Conservation (phyloP, 2,113 vertebrate genomes). For the Lamprologus sp. region DNA sequence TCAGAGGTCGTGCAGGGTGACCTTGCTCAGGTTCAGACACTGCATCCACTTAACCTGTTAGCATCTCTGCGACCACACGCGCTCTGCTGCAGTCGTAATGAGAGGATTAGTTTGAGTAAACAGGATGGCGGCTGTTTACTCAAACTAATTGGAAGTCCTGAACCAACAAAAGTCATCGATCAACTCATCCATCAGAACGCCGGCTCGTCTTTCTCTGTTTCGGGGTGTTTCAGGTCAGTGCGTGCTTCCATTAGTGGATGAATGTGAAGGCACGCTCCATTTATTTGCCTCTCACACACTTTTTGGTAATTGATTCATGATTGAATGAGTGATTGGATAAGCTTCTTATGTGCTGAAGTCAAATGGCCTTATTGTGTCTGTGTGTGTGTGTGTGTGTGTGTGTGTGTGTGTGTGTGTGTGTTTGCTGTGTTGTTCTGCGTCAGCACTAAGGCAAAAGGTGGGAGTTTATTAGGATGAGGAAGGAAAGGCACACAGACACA, state of each 20-base stretch:
- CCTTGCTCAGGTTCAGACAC: neutral
- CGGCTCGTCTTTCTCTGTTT: neutral
- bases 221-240: neutral
- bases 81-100: neutral
- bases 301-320: neutral
- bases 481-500: neutral
- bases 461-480: neutral
- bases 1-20: conserved; percentile 14
- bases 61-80: neutral
- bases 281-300: neutral
- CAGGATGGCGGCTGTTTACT: neutral
- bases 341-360: neutral
- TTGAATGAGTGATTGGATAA: neutral
- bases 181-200: neutral
- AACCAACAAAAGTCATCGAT: neutral
- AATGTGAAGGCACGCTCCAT: neutral
- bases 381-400: neutral
- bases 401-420: neutral
- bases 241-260: neutral
- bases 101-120: neutral
- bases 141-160: conserved; percentile 14
- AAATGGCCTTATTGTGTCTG: neutral
- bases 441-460: neutral
- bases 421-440: neutral
- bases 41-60: conserved; percentile 14